phyloP scores from a whole-genome alignment of 1,140 invertebrate genomes.

The Solenopsis fugax region DNA sequence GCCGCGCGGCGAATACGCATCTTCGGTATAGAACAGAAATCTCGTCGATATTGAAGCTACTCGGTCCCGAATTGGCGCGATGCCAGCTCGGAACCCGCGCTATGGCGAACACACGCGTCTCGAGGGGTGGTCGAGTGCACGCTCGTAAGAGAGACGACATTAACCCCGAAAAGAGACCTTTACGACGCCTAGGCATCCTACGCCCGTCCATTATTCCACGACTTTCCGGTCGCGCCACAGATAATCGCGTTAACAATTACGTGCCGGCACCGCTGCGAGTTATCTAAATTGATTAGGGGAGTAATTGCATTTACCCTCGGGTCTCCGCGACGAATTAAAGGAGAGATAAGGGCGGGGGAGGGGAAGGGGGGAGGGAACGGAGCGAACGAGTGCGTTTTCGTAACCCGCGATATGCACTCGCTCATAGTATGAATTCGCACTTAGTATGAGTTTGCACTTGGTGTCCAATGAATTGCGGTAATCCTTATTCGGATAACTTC shows the following conservation, averaged over 20 bases:
- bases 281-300: constrained; percentile 81
- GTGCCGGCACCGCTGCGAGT: constrained; percentile 76
- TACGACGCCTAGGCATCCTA: constrained; percentile 42
- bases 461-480: background rate
- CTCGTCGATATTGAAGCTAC: constrained; percentile 27
- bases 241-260: constrained; percentile 80
- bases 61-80: constrained; percentile 38
- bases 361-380: background rate
- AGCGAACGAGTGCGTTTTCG: constrained; percentile 5
- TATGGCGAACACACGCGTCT: constrained; percentile 38
- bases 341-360: background rate
- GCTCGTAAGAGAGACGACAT: constrained; percentile 26
- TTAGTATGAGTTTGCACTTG: background rate
- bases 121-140: constrained; percentile 1
- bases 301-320: constrained; percentile 79
- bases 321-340: constrained; percentile 71
- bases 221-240: constrained; percentile 56
- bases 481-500: background rate
- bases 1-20: background rate
- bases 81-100: constrained; percentile 7
- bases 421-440: background rate
- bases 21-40: constrained; percentile 23
- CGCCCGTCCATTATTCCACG: constrained; percentile 66
- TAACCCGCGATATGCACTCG: background rate
- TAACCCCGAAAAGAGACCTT: constrained; percentile 44